phyloP scores from a whole-genome alignment of 1,140 invertebrate species.

The Lasioglossum baleicum region DNA sequence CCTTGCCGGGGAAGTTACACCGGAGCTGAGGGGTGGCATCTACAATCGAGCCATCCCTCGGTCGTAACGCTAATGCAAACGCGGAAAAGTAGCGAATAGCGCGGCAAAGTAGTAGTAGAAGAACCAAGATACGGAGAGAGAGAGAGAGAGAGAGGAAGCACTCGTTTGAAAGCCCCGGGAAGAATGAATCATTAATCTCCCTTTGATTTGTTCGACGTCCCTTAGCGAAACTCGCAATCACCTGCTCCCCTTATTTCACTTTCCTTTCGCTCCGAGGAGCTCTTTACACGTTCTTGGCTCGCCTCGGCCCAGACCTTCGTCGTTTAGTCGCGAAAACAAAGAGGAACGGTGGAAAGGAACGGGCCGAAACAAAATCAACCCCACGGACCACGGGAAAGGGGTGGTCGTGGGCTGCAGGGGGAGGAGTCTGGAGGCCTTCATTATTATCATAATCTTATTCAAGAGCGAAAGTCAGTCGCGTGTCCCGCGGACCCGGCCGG shows the following conservation, averaged over 20 bases:
- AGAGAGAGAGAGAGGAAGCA: neutral
- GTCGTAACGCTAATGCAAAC: neutral
- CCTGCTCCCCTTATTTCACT: slow-evolving; percentile 5
- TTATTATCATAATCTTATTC: slow-evolving; percentile 78
- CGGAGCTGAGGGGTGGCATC: too few relatives aligned
- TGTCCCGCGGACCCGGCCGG: slow-evolving; percentile 61
- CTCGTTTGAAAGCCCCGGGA: neutral
- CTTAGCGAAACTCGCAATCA: slow-evolving; percentile 15
- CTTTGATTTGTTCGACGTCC: slow-evolving; percentile 35
- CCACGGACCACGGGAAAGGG: slow-evolving; percentile 16
- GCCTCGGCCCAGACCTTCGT: neutral
- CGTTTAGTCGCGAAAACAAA: slow-evolving; percentile 1
- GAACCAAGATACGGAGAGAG: too few relatives aligned
- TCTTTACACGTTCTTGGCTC: neutral
- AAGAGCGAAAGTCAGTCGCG: slow-evolving; percentile 73
- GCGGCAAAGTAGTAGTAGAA: neutral
- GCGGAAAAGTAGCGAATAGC: neutral
- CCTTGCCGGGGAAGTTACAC: neutral
- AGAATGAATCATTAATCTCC: slow-evolving; percentile 42
- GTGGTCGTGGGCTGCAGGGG: neutral
- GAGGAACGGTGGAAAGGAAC: slow-evolving; percentile 19
- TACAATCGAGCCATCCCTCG: neutral
- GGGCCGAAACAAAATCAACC: slow-evolving; percentile 64
- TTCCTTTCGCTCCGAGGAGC: neutral
- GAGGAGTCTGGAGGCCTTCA: slow-evolving; percentile 37